Percentiles rank a stretch among this genome's conserved stretches.
Conservation (phyloP, 2,888 invertebrate species). For the Physocephala rufipes region DNA sequence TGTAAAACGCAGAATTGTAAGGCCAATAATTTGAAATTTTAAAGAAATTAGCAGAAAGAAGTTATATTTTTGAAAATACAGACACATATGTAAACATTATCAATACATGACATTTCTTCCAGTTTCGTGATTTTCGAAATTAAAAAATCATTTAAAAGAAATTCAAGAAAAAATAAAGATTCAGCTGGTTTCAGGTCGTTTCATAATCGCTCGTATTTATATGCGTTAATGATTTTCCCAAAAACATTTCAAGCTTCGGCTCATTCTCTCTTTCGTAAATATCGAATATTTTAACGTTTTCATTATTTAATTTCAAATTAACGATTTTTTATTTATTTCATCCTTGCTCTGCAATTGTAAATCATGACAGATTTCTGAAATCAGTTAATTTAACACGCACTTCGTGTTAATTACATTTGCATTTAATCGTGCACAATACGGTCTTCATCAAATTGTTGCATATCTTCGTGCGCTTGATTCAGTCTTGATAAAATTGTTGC, state of each 20-base stretch:
- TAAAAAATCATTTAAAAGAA: no score
- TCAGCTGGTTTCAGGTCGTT: no score
- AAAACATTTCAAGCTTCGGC: no score
- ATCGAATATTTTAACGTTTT: not conserved
- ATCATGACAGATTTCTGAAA: not conserved
- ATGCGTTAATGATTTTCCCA: no score
- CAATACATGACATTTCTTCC: no score
- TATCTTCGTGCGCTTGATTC: slow-evolving; percentile 22
- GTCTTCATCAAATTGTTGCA: slow-evolving; percentile 40
- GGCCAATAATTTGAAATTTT: not conserved
- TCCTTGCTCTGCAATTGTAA: not conserved
- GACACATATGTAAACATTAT: not conserved
- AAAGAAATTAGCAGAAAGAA: not conserved
- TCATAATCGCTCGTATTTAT: no score
- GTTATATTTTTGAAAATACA: not conserved
- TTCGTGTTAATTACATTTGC: slow-evolving; percentile 33
- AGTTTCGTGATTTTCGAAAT: no score
- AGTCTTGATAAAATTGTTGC: no score
- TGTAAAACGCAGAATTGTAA: not conserved
- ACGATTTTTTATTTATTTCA: not conserved
- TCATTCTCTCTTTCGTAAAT: no score
- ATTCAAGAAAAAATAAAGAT: no score
- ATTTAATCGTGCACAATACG: slow-evolving; percentile 30
- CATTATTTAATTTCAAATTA: not conserved
- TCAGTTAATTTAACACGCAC: not conserved